Percentiles rank a stretch among this genome's conserved stretches.
phyloP scores from a whole-genome alignment of 1,140 invertebrate genomes.

The Zaprionus inermis region DNA sequence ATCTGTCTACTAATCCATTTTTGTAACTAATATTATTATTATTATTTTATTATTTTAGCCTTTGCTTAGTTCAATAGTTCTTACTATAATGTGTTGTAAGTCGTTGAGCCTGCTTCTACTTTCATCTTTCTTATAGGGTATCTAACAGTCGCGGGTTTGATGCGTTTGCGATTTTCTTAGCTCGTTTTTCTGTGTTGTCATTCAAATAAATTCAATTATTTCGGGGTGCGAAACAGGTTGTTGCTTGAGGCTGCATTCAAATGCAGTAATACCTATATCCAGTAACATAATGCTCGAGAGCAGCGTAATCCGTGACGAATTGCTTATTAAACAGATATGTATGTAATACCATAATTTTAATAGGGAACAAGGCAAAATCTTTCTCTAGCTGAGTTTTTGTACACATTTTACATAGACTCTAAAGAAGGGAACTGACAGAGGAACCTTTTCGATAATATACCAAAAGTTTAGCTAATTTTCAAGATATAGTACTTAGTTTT shows the following conservation, averaged over 20 bases:
- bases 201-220: constrained; percentile 58
- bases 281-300: constrained; percentile 20
- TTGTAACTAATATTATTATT: too few species aligned
- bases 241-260: constrained; percentile 34
- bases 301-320: constrained; percentile 14
- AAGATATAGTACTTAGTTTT: too few species aligned
- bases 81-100: too few species aligned
- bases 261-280: constrained; percentile 15
- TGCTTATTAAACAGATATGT: constrained; percentile 11
- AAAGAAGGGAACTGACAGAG: too few species aligned
- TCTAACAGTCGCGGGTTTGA: background rate
- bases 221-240: constrained; percentile 38
- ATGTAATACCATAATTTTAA: background rate
- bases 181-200: constrained; percentile 63
- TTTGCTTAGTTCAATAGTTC: too few species aligned
- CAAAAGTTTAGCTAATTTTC: too few species aligned
- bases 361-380: background rate
- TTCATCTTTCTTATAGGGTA: background rate
- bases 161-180: background rate
- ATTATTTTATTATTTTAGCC: too few species aligned
- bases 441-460: too few species aligned
- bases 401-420: too few species aligned
- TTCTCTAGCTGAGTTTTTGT: background rate
- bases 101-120: background rate
- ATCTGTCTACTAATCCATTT: too few species aligned